Evolutionary conservation across 2,888 invertebrate species (phyloP).

Genomic region (Octonoba sinensis): DNA sequence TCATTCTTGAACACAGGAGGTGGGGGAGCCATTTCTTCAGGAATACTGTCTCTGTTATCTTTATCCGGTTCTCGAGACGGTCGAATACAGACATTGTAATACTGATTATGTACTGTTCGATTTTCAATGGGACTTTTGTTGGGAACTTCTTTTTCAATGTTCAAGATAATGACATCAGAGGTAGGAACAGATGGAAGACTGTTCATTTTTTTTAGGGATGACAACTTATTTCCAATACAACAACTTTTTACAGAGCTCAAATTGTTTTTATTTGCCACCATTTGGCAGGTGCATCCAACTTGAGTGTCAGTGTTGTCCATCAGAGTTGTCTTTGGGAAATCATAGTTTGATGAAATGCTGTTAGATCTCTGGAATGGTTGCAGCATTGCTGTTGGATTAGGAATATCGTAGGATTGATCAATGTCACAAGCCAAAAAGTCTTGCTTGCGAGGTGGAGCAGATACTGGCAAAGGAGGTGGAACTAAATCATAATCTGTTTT

Average conservation of each 20-base stretch:
- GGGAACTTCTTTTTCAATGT: background rate
- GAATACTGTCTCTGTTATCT: slow-evolving; percentile 30
- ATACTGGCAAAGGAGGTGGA: slow-evolving; percentile 44
- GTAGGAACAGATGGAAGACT: slow-evolving; percentile 36
- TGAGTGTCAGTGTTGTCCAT: slow-evolving; percentile 25
- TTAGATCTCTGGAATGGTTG: slow-evolving; percentile 23
- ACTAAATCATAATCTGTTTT: slow-evolving; percentile 49
- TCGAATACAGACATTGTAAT: slow-evolving; percentile 40
- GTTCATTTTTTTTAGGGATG: slow-evolving; percentile 20
- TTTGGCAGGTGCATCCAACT: slow-evolving; percentile 29
- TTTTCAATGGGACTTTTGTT: slow-evolving; percentile 13
- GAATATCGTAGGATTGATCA: slow-evolving; percentile 45
- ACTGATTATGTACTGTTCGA: slow-evolving; percentile 23
- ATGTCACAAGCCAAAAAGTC: background rate
- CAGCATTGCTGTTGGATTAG: slow-evolving; percentile 3
- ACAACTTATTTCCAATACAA: slow-evolving; percentile 34
- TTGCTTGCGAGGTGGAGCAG: slow-evolving; percentile 32
- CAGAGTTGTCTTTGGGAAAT: slow-evolving; percentile 30
- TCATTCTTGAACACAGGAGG: slow-evolving; percentile 40
- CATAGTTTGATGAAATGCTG: slow-evolving; percentile 33
- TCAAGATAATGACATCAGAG: slow-evolving; percentile 13
- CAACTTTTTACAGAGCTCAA: slow-evolving; percentile 47
- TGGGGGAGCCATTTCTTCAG: slow-evolving; percentile 51
- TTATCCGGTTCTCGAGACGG: slow-evolving; percentile 5
- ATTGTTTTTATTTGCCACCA: slow-evolving; percentile 19